A percentile compares a stretch with the other conserved stretches of the same genome.
Evolutionary conservation across 1,140 invertebrate genomes (phyloP).

Genomic region (Proales similis): DNA sequence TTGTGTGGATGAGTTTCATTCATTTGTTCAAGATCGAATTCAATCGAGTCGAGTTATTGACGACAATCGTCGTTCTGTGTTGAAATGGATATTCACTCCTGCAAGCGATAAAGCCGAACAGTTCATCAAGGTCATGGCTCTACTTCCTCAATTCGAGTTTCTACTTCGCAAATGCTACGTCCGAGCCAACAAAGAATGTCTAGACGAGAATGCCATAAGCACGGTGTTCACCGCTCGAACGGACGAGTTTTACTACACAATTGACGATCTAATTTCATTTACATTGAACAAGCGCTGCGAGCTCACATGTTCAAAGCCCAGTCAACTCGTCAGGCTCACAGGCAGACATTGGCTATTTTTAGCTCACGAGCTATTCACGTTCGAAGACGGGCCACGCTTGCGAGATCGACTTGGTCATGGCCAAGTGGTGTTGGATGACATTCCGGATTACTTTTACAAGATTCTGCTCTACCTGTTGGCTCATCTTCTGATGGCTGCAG

Average conservation of each 20-base stretch:
- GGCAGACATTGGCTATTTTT: neutral
- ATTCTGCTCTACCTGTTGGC: neutral
- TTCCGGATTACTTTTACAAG: constrained; percentile 11
- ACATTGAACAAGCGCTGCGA: neutral
- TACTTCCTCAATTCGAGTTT: constrained; percentile 21
- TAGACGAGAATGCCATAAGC: no score
- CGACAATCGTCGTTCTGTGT: neutral
- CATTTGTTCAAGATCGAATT: no score
- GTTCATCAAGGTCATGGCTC: neutral
- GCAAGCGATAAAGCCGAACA: neutral
- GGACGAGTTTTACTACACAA: constrained; percentile 25
- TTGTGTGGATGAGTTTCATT: neutral
- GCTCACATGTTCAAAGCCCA: neutral
- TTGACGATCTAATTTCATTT: constrained; percentile 35
- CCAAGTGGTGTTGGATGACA: neutral
- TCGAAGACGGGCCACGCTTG: constrained; percentile 15
- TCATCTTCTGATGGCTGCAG: no score
- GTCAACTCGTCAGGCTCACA: neutral
- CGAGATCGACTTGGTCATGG: constrained; percentile 32
- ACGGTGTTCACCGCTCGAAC: neutral
- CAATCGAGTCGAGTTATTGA: neutral
- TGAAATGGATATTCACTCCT: constrained; percentile 9
- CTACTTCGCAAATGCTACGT: constrained; percentile 5
- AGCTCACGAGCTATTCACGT: constrained; percentile 19
- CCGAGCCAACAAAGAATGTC: neutral